Base-by-base conservation (phyloP, 2,888 invertebrate genomes). In the Drosophila koepferae region DNA sequence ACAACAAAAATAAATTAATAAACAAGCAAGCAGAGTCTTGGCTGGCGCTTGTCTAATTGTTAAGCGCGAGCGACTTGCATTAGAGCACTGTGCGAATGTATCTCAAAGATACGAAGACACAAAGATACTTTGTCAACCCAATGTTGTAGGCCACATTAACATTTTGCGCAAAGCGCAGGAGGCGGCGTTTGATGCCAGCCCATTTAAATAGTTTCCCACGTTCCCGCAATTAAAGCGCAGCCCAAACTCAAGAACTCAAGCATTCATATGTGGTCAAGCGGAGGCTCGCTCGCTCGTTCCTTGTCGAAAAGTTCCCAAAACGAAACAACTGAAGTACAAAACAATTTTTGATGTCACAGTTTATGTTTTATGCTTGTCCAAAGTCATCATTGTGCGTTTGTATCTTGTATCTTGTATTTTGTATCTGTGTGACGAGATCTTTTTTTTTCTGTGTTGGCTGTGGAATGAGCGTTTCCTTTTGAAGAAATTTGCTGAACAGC, bases 151-250 rank as follows among this genome's bases (percentile, higher is more conserved):
- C 51, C 49, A 49, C 72, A 73, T 63, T 77, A 58, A 49, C 73
- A 77, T 78, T 74, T 68, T 44, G 58, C 77, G 48, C 62, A 74
- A 74, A 75, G 58, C 77, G 51, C 62, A 76, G 78, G 77, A 86
- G 79, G 72, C 40, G 3, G 31, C n/a, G 66, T 78, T 70, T 73
- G 68, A 75, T 69, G 80, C 64, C 65, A 70, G 56, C 81, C 75
- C 77, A 86, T 84, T 86, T 76, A 86, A 89, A 86, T 81, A 75
- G 80, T 71, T 86, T 86, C 86, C 86, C 86, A 86, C 86, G 89
- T 86, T 86, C 74, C 78, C 72, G 82, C 89, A 86, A 86, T 89
- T 83, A 86, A 82, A 74, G 67, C 84, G 66, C 74, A 74, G 66
- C 68, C 74, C 67, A 71, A 68, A 46, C 59, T 54, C 63, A 34